Percentiles rank a stretch among this genome's conserved stretches.
These are phyloP conservation scores for Plodia interpunctella DNA, from an alignment of 1,140 invertebrate genomes.

Conservation along the genomic window DNA sequence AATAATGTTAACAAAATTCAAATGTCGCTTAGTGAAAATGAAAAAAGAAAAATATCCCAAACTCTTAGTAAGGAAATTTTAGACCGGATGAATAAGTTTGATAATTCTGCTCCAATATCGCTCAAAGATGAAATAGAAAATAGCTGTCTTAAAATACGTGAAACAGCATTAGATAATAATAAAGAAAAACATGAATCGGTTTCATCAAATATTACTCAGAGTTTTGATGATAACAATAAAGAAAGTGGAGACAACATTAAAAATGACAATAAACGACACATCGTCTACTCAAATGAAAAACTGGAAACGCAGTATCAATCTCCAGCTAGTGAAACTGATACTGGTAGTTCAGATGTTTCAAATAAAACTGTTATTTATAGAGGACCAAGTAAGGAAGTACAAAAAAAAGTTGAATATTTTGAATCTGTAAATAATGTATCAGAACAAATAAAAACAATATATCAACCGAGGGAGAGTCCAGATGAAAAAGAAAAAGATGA, in stretches of 20 bases:
- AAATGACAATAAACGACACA: constrained; percentile 36
- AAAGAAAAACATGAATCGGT: background rate
- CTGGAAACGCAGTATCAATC: constrained; percentile 41
- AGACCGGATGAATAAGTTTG: constrained; percentile 78
- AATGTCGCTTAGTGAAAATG: constrained; percentile 80
- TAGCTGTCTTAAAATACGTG: constrained; percentile 37
- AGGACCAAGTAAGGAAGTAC: constrained; percentile 78
- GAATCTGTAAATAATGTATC: constrained; percentile 78
- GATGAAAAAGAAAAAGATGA: constrained; percentile 60
- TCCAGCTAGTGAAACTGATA: constrained; percentile 80
- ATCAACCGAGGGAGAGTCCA: constrained; percentile 77
- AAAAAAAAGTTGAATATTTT: constrained; percentile 88
- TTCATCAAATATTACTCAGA: background rate
- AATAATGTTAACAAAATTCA: constrained; percentile 71
- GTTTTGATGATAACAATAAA: background rate
- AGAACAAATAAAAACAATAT: constrained; percentile 39
- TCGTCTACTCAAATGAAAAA: constrained; percentile 47
- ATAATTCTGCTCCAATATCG: constrained; percentile 63
- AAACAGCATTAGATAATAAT: background rate
- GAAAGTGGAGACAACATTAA: constrained; percentile 6
- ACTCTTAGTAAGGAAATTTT: constrained; percentile 85
- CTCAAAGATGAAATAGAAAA: constrained; percentile 64
- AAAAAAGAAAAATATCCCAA: constrained; percentile 85
- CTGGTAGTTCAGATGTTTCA: constrained; percentile 83
- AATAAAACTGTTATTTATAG: constrained; percentile 81